phyloP scores from a whole-genome alignment of 2,113 vertebrate genomes.

The Gopherus flavomarginatus region DNA sequence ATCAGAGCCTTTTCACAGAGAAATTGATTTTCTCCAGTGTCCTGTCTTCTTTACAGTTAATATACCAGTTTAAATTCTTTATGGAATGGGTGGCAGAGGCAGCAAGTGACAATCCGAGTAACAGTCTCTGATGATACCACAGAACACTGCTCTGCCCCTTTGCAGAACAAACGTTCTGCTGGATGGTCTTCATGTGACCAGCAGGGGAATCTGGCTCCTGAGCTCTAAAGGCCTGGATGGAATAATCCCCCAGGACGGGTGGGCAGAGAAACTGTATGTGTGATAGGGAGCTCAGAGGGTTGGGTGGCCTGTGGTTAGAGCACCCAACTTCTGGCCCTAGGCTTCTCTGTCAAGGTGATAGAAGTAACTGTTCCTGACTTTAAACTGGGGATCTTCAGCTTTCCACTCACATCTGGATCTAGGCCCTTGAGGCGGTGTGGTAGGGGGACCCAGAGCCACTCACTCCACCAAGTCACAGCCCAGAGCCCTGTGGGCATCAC shows the following conservation, averaged over 20 bases:
- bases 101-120: neutral
- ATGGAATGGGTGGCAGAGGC: neutral
- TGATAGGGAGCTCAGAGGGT: neutral
- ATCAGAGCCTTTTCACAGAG: neutral
- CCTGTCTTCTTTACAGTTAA: neutral
- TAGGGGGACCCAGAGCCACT: too few species aligned
- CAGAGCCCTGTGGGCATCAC: too few species aligned
- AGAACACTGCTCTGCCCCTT: neutral
- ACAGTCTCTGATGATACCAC: neutral
- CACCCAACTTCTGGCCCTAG: too few species aligned
- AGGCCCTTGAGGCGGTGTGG: too few species aligned
- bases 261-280: neutral
- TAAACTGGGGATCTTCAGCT: too few species aligned
- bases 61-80: neutral
- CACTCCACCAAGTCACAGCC: too few species aligned
- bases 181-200: neutral
- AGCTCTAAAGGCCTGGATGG: neutral
- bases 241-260: neutral
- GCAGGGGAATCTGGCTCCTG: neutral
- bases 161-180: neutral
- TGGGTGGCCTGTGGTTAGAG: neutral
- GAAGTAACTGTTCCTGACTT: too few species aligned
- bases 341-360: too few species aligned
- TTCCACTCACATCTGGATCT: too few species aligned
- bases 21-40: neutral